phyloP scores from a whole-genome alignment of 1,140 invertebrate genomes.

The Agrilus planipennis region DNA sequence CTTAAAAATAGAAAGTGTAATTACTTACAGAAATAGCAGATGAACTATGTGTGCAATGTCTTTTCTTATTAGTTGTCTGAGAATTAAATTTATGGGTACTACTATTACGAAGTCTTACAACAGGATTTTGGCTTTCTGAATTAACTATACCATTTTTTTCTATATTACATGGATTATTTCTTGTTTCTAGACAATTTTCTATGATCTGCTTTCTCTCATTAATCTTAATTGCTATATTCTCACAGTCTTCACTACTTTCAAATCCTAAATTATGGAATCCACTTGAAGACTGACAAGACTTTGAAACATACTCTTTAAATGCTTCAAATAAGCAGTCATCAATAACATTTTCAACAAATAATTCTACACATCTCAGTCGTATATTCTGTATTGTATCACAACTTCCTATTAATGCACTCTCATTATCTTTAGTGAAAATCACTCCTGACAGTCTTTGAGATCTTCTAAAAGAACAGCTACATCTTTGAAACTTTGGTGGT shows the following conservation, averaged over 20 bases:
- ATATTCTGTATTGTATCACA: conserved; percentile 11
- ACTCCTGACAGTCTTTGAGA: conserved; percentile 23
- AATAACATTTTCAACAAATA: conserved; percentile 27
- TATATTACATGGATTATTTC: background rate
- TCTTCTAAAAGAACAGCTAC: conserved; percentile 31
- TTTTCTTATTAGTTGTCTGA: too few species aligned
- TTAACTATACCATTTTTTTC: background rate
- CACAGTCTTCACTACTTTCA: background rate
- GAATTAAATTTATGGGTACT: too few species aligned
- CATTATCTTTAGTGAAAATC: background rate
- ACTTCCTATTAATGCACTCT: conserved; percentile 6
- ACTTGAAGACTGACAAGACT: conserved; percentile 1
- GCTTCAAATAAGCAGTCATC: conserved; percentile 29
- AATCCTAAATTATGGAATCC: background rate
- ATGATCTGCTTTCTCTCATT: background rate
- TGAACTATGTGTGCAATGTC: background rate
- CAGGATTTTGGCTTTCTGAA: background rate
- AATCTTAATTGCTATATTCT: background rate
- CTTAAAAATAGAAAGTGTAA: background rate
- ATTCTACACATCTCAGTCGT: conserved; percentile 24
- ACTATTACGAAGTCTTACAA: too few species aligned
- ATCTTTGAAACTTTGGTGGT: conserved; percentile 23
- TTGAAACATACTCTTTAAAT: conserved; percentile 18
- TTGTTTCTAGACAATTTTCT: background rate
- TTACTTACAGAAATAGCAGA: background rate